Evolutionary conservation across 2,888 invertebrate genomes (phyloP), one percentile per base, ranked within the genome.

Genomic region (Fragum sueziense): DNA sequence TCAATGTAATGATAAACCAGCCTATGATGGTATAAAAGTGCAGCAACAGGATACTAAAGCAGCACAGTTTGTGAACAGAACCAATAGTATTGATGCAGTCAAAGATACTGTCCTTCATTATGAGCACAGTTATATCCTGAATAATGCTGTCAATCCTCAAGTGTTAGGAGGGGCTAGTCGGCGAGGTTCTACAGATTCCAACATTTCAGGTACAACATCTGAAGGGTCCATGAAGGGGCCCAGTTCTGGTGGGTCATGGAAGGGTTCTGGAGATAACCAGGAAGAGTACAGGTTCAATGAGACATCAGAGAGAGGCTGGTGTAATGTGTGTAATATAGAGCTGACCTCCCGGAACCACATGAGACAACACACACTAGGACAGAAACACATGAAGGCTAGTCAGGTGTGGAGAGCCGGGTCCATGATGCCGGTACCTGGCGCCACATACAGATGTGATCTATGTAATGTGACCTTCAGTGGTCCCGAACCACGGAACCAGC

Each of bases 401-500:
- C 59, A 68, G 34, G 51, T 79, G 7, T 70, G 65, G 37, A 72
- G 47, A 71, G 59, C n/a, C 33, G 61, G 31, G 4, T 20, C 41
- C 22, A 0, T 9, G 9, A 20, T n/a, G 14, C 41, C 22, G 22
- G 25, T 65, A 41, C 25, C 34, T 14, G 61, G 6, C 7, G 20
- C 61, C 14, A 2, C 62, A 25, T 65, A 31, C 41, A 86, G 33
- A 74, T 75, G 91, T 78, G 67, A 84, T n/a, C 69, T 88, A 17
- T 91, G 91, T 79, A 62, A 76, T 2, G 87, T 87, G 31, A 34
- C 74, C 14, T 88, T 89, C n/a, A 77, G 87, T 51, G 91, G 90
- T 27, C 86, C 83, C 57, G 90, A 88, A 68, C 79, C 86, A 70
- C 84, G 86, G 11, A 71, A 77, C n/a, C 89, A 88, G 70, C 91